Conservation (phyloP, 2,113 vertebrate species). For the Chlorodrepanis virens region DNA sequence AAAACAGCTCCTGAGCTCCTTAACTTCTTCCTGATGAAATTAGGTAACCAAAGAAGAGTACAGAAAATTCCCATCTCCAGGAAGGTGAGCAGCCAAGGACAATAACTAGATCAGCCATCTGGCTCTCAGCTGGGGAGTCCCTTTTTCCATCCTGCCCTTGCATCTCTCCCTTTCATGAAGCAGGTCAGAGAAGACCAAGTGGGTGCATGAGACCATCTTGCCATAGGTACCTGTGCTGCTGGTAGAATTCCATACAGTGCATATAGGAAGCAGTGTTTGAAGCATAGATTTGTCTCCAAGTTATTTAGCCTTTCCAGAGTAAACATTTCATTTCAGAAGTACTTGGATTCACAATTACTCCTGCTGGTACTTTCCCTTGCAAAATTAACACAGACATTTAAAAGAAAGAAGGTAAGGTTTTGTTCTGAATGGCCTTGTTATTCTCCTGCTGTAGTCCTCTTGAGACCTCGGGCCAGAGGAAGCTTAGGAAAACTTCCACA, state of each 20-base stretch:
- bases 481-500: neutral
- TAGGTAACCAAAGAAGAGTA: neutral
- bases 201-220: neutral
- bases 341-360: neutral
- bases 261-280: neutral
- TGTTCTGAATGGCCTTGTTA: neutral
- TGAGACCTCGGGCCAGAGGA: neutral
- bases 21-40: neutral
- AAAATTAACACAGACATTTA: neutral
- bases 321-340: neutral
- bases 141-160: neutral
- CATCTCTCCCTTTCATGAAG: neutral
- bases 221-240: neutral
- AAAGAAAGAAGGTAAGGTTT: neutral
- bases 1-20: neutral
- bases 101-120: neutral
- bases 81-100: neutral
- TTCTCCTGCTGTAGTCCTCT: neutral
- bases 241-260: neutral
- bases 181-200: neutral
- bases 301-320: neutral
- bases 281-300: neutral
- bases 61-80: neutral
- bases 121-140: neutral
- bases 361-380: neutral